These are phyloP conservation scores for Perccottus glenii DNA, from an alignment of 2,113 vertebrate genomes.

Conservation along the genomic window DNA sequence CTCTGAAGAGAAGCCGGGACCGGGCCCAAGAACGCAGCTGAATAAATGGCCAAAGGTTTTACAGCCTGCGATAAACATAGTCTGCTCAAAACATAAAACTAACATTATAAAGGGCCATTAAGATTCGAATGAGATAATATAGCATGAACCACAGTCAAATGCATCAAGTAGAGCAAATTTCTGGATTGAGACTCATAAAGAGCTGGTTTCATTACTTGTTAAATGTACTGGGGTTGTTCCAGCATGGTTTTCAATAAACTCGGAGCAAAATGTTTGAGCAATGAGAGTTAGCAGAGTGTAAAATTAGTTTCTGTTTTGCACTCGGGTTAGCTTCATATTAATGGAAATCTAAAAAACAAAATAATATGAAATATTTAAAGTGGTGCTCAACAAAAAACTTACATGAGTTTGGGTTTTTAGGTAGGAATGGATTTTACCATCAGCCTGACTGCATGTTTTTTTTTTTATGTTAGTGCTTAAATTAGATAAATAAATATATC, in stretches of 20 bases:
- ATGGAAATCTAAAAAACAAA: not conserved
- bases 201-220: not conserved
- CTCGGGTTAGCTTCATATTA: not conserved
- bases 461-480: too few relatives aligned
- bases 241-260: conserved; percentile 24
- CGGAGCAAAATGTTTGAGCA: not conserved
- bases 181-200: conserved; percentile 16
- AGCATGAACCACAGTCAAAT: conserved; percentile 13
- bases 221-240: not conserved
- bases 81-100: conserved; percentile 5
- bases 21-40: not conserved
- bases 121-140: conserved; percentile 37
- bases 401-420: too few relatives aligned
- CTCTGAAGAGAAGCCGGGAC: conserved; percentile 15
- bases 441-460: too few relatives aligned
- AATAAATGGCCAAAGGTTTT: conserved; percentile 29
- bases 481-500: too few relatives aligned
- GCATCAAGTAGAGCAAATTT: conserved; percentile 22
- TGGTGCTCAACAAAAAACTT: too few relatives aligned
- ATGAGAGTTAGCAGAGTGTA: not conserved
- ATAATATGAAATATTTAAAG: too few relatives aligned
- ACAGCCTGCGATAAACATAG: conserved; percentile 34
- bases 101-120: conserved; percentile 15
- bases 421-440: too few relatives aligned
- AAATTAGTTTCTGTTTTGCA: not conserved